phyloP scores from a whole-genome alignment of 35 echinoderm and acorn worm species.

The Heliocidaris tuberculata region DNA sequence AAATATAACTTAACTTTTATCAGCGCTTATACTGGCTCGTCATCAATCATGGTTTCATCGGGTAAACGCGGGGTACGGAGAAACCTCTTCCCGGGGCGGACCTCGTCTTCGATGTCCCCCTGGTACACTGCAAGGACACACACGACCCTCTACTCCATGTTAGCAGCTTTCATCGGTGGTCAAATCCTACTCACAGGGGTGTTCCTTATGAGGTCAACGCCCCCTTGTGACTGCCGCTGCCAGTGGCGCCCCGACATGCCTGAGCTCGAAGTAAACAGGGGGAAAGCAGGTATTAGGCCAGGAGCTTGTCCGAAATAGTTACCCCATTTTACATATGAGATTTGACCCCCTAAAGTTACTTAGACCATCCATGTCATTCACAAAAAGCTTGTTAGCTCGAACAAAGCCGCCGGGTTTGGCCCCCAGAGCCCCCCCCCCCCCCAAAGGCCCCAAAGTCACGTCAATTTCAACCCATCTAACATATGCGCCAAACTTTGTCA shows the following conservation, averaged over 20 bases:
- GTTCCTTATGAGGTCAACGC: not conserved
- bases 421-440: no score
- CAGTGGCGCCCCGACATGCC: constrained; percentile 27
- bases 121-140: not conserved
- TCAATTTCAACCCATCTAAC: no score
- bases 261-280: not conserved
- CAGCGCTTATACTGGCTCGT: not conserved
- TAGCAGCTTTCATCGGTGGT: constrained; percentile 19
- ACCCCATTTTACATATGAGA: no score
- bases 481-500: no score
- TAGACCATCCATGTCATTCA: no score
- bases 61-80: not conserved
- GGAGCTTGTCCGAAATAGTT: no score
- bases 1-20: no score
- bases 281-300: constrained; percentile 30
- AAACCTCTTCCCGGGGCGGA: not conserved
- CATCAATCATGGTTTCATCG: not conserved
- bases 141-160: not conserved
- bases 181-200: constrained; percentile 31
- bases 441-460: no score
- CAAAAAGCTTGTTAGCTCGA: no score
- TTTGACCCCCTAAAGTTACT: no score
- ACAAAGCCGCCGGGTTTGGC: no score
- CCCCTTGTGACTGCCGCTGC: constrained; percentile 36
- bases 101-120: not conserved